Evolutionary conservation across 2,888 invertebrate species (phyloP), one percentile per base, ranked within the genome.

Genomic region (Cataglyphis albicans): DNA sequence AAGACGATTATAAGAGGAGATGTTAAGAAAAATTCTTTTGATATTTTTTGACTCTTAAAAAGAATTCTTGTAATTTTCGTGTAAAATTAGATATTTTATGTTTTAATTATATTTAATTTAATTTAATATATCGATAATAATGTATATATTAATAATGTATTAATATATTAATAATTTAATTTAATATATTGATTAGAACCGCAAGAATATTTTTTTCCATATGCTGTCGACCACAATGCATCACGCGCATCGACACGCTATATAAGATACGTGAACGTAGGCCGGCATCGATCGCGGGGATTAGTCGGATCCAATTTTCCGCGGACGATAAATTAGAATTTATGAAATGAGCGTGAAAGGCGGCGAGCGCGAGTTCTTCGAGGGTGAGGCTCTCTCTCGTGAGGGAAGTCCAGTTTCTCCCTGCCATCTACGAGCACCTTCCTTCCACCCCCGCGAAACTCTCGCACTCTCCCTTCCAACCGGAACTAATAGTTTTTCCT

Each of bases 401-500:
- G 82, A 83, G 90, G 87, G 86, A 85, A 86, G 86, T 63, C 80
- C 57, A 57, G 38, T 70, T 65, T 83, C 84, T 82, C 84, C 80
- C 86, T 78, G n/a, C 78, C 59, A 29, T 81, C 35, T 75, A 75
- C 74, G 81, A 86, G 78, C 38, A 75, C 78, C 72, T 78, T 72
- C 85, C 84, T 86, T 25, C 25, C 86, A 82, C 87, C 83, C 84
- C 88, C 90, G 84, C 75, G 75, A 80, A 74, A 76, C 68, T 72
- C 65, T 74, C 80, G 32, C 73, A 4, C 18, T 9, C 57, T 72
- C 85, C 88, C 86, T 83, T 83, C 76, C 73, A 86, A 89, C 91
- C 92, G 93, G 92, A 93, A 93, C 93, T 93, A 93, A 93, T 93
- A 92, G 91, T 92, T 91, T 92, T 90, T 91, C 87, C 86, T 89